phyloP scores from a whole-genome alignment of 2,888 invertebrate genomes.

The Drosophila mayaguana region DNA sequence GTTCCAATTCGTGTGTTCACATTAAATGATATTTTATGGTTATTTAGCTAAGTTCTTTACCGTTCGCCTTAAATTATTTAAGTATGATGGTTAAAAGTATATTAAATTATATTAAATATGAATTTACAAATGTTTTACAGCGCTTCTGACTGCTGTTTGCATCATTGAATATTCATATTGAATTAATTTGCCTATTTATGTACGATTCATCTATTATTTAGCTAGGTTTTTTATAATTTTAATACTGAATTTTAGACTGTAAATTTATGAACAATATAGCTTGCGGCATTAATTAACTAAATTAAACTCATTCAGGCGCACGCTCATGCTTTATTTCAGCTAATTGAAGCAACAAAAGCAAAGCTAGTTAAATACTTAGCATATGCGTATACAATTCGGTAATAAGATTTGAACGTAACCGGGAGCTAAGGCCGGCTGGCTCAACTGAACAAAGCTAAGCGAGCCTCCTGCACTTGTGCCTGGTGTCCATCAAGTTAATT shows the following conservation, averaged over 20 bases:
- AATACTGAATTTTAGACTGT: no score
- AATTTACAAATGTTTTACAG: no score
- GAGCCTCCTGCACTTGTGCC: neutral
- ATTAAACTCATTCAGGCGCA: no score
- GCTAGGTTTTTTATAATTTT: no score
- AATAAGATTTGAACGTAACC: slow-evolving; percentile 3
- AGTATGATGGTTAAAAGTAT: neutral
- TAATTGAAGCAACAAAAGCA: neutral
- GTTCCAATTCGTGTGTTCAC: neutral
- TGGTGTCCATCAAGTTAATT: neutral
- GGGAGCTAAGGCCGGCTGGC: neutral
- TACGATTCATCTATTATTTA: no score
- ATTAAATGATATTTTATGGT: neutral
- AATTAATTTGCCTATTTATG: no score
- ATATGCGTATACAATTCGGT: neutral
- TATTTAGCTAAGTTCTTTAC: neutral
- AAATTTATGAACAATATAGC: no score
- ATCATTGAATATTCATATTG: no score
- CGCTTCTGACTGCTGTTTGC: no score
- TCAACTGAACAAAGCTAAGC: neutral
- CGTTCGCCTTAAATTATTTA: neutral
- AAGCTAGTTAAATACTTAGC: neutral
- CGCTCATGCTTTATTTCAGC: no score
- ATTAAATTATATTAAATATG: no score
- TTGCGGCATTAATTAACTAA: no score